Evolutionary conservation across 2,797 vertebrate genomes (phyloP).

Genomic region (Spondyliosoma cantharus): DNA sequence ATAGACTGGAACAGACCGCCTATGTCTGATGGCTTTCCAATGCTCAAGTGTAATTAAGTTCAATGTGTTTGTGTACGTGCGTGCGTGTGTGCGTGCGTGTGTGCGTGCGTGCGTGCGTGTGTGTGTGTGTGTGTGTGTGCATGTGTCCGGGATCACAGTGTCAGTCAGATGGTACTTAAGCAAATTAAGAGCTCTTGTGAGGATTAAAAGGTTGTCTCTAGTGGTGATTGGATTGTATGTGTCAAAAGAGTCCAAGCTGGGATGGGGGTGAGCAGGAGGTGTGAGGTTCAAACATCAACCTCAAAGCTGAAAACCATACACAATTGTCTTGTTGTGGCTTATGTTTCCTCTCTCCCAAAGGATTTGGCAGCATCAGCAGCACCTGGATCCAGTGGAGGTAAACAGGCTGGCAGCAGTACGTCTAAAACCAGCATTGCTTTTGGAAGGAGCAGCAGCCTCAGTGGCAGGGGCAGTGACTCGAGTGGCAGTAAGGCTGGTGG

Average conservation of each 20-base stretch:
- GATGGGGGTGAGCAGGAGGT: constrained; percentile 27
- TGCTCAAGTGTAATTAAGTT: constrained; percentile 75
- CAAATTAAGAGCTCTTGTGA: constrained; percentile 81
- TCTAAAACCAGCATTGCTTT: constrained; percentile 10
- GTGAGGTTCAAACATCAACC: constrained; percentile 18
- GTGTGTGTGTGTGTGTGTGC: constrained; percentile 39
- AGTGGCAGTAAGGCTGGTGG: constrained; percentile 35
- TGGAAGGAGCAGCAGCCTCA: constrained; percentile 58
- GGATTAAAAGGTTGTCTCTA: constrained; percentile 75
- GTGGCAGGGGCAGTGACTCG: constrained; percentile 36
- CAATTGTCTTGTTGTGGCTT: not conserved
- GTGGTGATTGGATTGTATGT: constrained; percentile 64
- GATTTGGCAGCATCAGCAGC: constrained; percentile 38
- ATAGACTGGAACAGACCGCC: constrained; percentile 51
- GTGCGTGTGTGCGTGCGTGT: constrained; percentile 35
- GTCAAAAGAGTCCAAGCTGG: constrained; percentile 50
- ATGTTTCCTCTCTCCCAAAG: constrained; percentile 42
- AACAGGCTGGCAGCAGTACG: constrained; percentile 27
- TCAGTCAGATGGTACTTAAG: constrained; percentile 81
- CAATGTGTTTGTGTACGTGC: constrained; percentile 35
- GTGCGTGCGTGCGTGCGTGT: constrained; percentile 30
- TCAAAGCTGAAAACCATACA: not conserved
- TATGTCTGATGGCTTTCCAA: constrained; percentile 48
- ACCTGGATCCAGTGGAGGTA: constrained; percentile 29
- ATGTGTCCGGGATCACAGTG: constrained; percentile 48